Evolutionary conservation across 2,888 invertebrate genomes (phyloP), one percentile per base, ranked within the genome.

Genomic region (Stenurella melanura): DNA sequence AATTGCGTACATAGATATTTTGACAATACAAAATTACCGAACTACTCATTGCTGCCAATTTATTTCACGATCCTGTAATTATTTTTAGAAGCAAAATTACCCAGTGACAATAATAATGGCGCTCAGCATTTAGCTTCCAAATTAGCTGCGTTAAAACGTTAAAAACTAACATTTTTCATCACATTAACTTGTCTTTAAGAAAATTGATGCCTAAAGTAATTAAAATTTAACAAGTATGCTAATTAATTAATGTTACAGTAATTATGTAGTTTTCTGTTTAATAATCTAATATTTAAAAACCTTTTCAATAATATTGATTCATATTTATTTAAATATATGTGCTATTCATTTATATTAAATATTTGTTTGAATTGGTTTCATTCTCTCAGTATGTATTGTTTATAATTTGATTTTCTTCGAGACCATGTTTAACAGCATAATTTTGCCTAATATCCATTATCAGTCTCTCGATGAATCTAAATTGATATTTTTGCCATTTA

Each of bases 151-250:
- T 74, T 60, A 21, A n/a, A 17, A 19, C 15, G 54, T 56, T 54
- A 70, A 63, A 30, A 69, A 57, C 74, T 66, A 67, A 56, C 58
- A 76, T 76, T 72, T 74, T 76, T 76, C 71, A 72, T 64, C 67
- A 72, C 56, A 71, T 61, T 67, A 71, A 72, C 67, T 72, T 42
- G 67, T 71, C 75, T 71, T 64, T 21, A 56, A 72, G 71, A 76
- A 76, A 61, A 76, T 76, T 66, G 26, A 72, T 57, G 57, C 42
- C 15, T 70, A 18, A 54, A 69, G 19, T 21, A 10, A 69, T 30
- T 69, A 30, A 63, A 38, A 17, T 18, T 63, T 30, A 17, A 34
- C 38, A 63, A n/a, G 19, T 57, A 58, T 21, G 18, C 21, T 58
- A 58, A 19, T 58, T 19, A 58, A 19, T 21, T 18, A 61, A 30